Evolutionary conservation across 2,888 invertebrate genomes (phyloP), one percentile per base, ranked within the genome.

Genomic region (Chirona hameri): DNA sequence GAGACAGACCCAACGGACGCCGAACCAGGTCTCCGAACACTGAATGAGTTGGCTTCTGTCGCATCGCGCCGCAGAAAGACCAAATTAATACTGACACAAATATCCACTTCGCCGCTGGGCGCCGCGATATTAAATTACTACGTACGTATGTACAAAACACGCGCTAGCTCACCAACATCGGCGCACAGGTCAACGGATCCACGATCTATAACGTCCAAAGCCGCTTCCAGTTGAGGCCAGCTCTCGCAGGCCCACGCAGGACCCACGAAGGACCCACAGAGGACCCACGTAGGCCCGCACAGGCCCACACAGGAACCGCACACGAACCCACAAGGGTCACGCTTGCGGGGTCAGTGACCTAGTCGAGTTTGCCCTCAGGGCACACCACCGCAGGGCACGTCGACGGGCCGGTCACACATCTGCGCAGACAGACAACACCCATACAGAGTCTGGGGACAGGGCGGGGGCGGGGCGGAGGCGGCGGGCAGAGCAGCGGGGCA

Each of bases 81-180:
- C 76, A 76, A 76, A 76, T 76, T 76, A 76, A 76, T 76, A 76
- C 76, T 76, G 76, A 46, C 76, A 76, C 76, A 76, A 76, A 76
- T 76, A 46, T 46, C 76, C 76, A n/a, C 76, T 10, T 39, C 24
- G 76, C 76, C 24, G 76, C 76, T 15, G 24, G 76, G 76, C 46
- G 24, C 76, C 39, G 21, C 76, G 46, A 21, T 12, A 46, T 76
- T 76, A 76, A 76, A 76, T 76, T 76, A 76, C 76, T 76, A 76
- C 46, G 76, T 76, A 76, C 46, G 76, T 76, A 76, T 76, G 76
- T 76, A 76, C 76, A 76, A 76, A 76, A 76, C 46, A 76, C 46
- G 46, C 72, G 72, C 27, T 27, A 14, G 69, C 9, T 29, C 29
- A 14, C 27, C 31, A 31, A 29, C 31, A 12, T 10, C 27, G 72